A percentile compares a stretch with the other conserved stretches of the same genome.
Evolutionary conservation across 1,140 invertebrate species (phyloP).

Genomic region (Micrasema longulum): DNA sequence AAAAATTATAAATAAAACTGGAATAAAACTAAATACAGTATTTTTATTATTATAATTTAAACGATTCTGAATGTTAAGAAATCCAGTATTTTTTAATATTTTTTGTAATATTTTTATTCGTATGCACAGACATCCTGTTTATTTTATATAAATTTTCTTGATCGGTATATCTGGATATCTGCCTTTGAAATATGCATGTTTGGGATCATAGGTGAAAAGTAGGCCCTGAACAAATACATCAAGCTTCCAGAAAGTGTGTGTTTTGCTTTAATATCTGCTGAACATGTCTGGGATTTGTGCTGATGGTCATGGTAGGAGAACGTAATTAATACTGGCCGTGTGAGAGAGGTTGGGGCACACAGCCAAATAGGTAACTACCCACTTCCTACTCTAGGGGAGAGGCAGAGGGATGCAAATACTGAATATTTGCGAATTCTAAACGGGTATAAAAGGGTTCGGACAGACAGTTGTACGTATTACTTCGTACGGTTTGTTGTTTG

Average conservation of each 20-base stretch:
- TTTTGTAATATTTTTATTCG: too few species aligned
- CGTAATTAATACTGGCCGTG: conserved; percentile 50
- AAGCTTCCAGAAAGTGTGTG: conserved; percentile 9
- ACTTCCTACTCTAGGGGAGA: neutral
- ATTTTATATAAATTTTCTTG: too few species aligned
- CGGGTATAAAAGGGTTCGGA: conserved; percentile 48
- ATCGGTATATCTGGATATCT: too few species aligned
- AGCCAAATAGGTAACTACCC: neutral
- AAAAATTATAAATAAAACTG: too few species aligned
- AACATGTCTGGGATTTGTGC: conserved; percentile 17
- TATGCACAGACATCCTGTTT: too few species aligned
- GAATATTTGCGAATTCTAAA: conserved; percentile 53
- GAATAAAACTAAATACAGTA: too few species aligned
- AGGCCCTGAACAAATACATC: conserved; percentile 17
- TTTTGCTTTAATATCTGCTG: conserved; percentile 37
- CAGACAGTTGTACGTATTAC: neutral
- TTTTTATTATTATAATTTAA: too few species aligned
- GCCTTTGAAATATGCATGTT: neutral
- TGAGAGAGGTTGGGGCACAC: neutral
- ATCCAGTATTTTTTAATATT: too few species aligned
- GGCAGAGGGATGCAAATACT: conserved; percentile 39
- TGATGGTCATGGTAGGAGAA: conserved; percentile 34
- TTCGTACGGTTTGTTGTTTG: too few species aligned
- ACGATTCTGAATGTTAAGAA: too few species aligned
- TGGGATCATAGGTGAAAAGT: too few species aligned